Conservation (phyloP, 1,140 invertebrate species). For the Anastrepha ludens region DNA sequence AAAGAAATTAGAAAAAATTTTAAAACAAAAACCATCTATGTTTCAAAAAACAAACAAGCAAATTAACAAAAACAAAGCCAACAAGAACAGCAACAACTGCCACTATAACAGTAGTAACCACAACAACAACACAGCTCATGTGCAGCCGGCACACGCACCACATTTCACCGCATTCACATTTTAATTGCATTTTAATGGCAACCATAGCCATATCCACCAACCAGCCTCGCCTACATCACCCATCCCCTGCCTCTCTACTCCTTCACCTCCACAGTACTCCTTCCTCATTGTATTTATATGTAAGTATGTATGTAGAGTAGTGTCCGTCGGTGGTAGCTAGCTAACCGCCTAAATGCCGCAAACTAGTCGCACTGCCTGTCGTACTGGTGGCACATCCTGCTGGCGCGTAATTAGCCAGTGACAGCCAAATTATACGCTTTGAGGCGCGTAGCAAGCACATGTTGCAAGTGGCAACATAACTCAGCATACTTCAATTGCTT, state of each 20-base stretch:
- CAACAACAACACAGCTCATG: slow-evolving; percentile 4
- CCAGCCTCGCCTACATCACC: slow-evolving; percentile 31
- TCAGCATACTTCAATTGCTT: slow-evolving; percentile 49
- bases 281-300: not conserved
- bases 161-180: slow-evolving; percentile 52
- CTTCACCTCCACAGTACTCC: slow-evolving; percentile 5
- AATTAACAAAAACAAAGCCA: slow-evolving; percentile 55
- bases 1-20: not conserved
- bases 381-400: slow-evolving; percentile 20
- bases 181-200: slow-evolving; percentile 58
- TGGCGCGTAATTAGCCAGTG: slow-evolving; percentile 57
- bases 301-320: not conserved
- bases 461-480: slow-evolving; percentile 52
- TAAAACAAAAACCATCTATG: not conserved
- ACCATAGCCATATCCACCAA: slow-evolving; percentile 45
- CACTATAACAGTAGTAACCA: not conserved
- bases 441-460: slow-evolving; percentile 50
- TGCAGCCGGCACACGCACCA: slow-evolving; percentile 55
- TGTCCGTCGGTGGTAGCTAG: not conserved
- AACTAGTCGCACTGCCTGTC: slow-evolving; percentile 30
- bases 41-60: slow-evolving; percentile 28
- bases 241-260: not conserved
- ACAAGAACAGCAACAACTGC: slow-evolving; percentile 45
- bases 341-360: slow-evolving; percentile 47
- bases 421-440: slow-evolving; percentile 59